phyloP scores from a whole-genome alignment of 2,888 invertebrate genomes.

The Nephrocerus scutellatus region DNA sequence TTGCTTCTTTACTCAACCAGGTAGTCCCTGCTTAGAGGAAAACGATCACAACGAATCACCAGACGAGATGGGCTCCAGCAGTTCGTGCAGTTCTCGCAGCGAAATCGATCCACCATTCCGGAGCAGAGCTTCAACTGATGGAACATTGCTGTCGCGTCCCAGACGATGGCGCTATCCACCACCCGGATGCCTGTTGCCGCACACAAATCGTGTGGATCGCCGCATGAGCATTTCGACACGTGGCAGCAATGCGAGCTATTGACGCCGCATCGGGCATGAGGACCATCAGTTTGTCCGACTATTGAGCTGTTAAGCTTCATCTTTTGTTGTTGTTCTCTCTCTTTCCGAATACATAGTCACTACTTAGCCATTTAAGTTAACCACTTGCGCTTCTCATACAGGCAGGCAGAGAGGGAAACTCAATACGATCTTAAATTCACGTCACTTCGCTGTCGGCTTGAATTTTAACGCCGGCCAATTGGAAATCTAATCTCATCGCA shows the following conservation, averaged over 20 bases:
- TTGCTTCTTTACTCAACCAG: constrained; percentile 37
- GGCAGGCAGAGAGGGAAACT: no score
- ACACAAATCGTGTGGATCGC: constrained; percentile 53
- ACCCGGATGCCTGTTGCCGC: constrained; percentile 46
- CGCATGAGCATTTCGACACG: constrained; percentile 73
- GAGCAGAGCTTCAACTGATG: constrained; percentile 69
- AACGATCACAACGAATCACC: constrained; percentile 56
- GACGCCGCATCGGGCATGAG: no score
- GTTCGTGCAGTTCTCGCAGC: constrained; percentile 46
- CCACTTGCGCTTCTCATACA: no score
- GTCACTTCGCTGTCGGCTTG: no score
- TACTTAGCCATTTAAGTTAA: no score
- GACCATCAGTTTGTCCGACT: no score
- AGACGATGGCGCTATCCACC: constrained; percentile 55
- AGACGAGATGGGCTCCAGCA: constrained; percentile 46
- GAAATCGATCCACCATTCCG: constrained; percentile 55
- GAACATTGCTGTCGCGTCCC: constrained; percentile 55
- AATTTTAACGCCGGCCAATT: no score
- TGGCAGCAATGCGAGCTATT: constrained; percentile 47
- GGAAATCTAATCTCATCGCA: no score
- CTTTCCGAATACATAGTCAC: no score
- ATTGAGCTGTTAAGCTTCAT: no score
- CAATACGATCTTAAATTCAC: no score
- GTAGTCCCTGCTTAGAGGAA: constrained; percentile 58
- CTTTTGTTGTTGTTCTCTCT: no score